Base-by-base conservation (phyloP, 2,797 vertebrate genomes). In the Rhabdomys pumilio region DNA sequence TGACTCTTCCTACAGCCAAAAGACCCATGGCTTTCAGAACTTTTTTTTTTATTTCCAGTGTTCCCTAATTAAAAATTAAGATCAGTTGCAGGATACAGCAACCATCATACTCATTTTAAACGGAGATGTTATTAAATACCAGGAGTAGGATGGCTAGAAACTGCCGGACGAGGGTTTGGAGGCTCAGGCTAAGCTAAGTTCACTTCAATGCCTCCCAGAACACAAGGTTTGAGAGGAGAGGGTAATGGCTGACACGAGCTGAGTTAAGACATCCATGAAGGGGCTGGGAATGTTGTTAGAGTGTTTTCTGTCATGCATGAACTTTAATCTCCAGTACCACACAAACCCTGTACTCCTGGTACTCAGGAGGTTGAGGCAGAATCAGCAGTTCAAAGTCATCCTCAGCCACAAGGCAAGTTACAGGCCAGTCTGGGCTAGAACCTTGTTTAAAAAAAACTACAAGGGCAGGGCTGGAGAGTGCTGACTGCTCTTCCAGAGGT, bases 21-120 rank as follows among this genome's bases (percentile, higher is more conserved):
- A 76, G 38, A 57, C 34, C 53, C 57, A 20, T 15, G 67, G 2
- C 29, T 94, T 41, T 90, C 63, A 73, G 29, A 6, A 93, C 69
- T 34, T 34, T 34, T 38, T 38, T 38, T 67, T 67, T 67, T 67
- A 65, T 50, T 93, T 76, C 50, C 87, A 80, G 65, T 86, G 4
- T 8, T 20, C 15, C 20, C 24, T 76, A 72, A 80, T 90, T 95
- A 84, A 84, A 82, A 96, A 72, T 73, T 14, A 67, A 82, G 19
- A 26, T 94, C 38, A 77, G 72, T 63, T 93, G 50, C 59, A 85
- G 11, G 38, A 72, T 81, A 84, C 13, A 72, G 69, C 93, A 93
- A 72, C 29, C 8, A 47, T 85, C 41, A 41, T 44, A 53, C 1
- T 34, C 34, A 85, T 44, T 83, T 91, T 79, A 82, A 94, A 93